These are phyloP conservation scores for Drosophila rubida DNA, from an alignment of 2,888 invertebrate species.

Conservation along the genomic window DNA sequence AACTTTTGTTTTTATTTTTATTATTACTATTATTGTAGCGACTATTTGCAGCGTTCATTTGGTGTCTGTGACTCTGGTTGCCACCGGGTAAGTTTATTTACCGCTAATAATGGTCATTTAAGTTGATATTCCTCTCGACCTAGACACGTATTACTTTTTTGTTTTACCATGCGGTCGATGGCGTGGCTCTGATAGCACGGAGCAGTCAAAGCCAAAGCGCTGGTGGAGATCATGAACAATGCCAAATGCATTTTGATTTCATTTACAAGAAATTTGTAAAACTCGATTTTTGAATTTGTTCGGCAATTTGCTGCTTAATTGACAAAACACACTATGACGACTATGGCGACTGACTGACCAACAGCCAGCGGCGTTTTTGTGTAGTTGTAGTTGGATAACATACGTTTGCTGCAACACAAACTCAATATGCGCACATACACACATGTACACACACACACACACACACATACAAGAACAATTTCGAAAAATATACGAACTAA, in stretches of 20 bases:
- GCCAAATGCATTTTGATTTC: constrained; percentile 52
- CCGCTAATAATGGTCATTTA: constrained; percentile 83
- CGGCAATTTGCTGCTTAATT: constrained; percentile 83
- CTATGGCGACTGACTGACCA: constrained; percentile 54
- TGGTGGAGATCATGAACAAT: constrained; percentile 25
- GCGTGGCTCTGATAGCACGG: constrained; percentile 69
- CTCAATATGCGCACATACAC: too few species aligned
- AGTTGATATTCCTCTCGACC: constrained; percentile 64
- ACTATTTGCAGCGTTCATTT: constrained; percentile 43
- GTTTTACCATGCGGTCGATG: constrained; percentile 60
- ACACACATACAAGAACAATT: constrained; percentile 23
- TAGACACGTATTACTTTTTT: neutral
- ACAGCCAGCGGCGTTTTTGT: constrained; percentile 75
- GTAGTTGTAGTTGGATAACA: constrained; percentile 48
- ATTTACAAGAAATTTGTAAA: constrained; percentile 77
- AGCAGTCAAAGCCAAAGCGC: constrained; percentile 7
- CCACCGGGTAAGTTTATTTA: constrained; percentile 72
- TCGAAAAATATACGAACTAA: constrained; percentile 58
- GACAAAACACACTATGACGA: constrained; percentile 75
- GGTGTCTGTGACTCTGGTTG: constrained; percentile 16
- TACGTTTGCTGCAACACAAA: constrained; percentile 20
- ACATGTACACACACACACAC: neutral
- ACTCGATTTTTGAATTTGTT: constrained; percentile 83
- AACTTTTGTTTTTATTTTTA: constrained; percentile 37
- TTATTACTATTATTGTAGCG: constrained; percentile 47